Evolutionary conservation across 30 jellyfish, hydroid and myxozoan genomes (phyloP), one percentile per base, ranked within the genome.

Genomic region (Pelagia noctiluca): DNA sequence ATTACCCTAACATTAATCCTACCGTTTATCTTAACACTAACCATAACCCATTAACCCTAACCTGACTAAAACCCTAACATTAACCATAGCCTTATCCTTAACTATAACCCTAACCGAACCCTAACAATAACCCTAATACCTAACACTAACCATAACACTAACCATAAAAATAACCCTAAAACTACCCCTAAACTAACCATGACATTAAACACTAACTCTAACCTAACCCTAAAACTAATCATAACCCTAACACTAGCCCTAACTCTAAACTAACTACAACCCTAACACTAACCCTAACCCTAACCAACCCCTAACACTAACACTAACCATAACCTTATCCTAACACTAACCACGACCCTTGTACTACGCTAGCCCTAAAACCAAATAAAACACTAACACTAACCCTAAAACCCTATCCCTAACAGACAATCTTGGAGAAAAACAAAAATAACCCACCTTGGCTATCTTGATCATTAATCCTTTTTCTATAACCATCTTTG

Each of bases 391-490:
- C 8, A 4, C 65, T n/a, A n/a, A 70, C 82, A 12, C 22, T 19
- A 21, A 70, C 22, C 25, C 46, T 67, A 35, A 19, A 29, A 25
- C 85, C 68, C 35, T 73, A 71, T 7, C 5, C 30, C 1, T 71
- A 42, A 32, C 85, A 73, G 29, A 42, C 85, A 37, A 73, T 72
- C 85, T 73, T n/a, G 8, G 81, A 68, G 26, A 12, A 3, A 68
- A 68, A 23, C 33, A 68, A 48, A 19, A 0, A 68, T 25, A 68
- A 32, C 87, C 28, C 32, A 91, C 98, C 88, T 92, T 85, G 0
- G 96, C 96, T 34, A 92, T 76, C 19, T 83, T 90, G 63, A 83
- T 76, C 84, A 92, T 80, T 50, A 62, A 35, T 22, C 90, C 71
- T 33, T 63, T 63, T 12, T 79, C 87, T 25, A 61, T 63, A 26